Base-by-base conservation (phyloP, 2,888 invertebrate species). In the Anoplius nigerrimus region DNA sequence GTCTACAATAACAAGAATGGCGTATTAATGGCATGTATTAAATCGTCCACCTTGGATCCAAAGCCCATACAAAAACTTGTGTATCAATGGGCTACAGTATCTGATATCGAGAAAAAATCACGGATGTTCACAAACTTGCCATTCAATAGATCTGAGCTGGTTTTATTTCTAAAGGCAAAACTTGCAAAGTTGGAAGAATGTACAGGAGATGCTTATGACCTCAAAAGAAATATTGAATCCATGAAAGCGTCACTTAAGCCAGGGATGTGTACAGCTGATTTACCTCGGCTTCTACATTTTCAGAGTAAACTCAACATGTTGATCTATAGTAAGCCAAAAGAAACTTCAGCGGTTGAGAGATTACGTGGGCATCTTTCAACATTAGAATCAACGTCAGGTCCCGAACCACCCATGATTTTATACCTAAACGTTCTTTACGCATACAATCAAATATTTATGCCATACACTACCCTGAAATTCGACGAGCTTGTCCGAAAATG, bases 391-490 rank as follows among this genome's bases (percentile, higher is more conserved):
- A 18, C 11, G 11, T 8, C 11, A 15, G 15, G 21, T 15, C 13
- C 5, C 3, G 11, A 51, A 27, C 27, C 34, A 15, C 51, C 60
- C 5, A 11, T 0, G 6, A 24, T 3, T 0, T 11, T 18, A 16
- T 68, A 68, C 56, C 46, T 70, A 13, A 18, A 27, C 8, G 21
- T 70, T 42, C 20, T 60, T 15, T 0, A 53, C 0, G 1, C 55
- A 15, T 79, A 75, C 20, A 79, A 78, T 56, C 18, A 48, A 59
- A 15, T 74, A 22, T 66, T 59, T 24, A 1, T 68, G 16, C 78
- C 78, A 20, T 70, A 75, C 3, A 66, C 64, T n/a, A 57, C 74
- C 6, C 4, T 22, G 1, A 0, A n/a, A 0, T 6, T 2, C 15
- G 0, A 0, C 11, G 11, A 34, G 4, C 34, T 34, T 34, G 34